Conservation (phyloP, 2,113 vertebrate genomes). For the Tachycineta bicolor region DNA sequence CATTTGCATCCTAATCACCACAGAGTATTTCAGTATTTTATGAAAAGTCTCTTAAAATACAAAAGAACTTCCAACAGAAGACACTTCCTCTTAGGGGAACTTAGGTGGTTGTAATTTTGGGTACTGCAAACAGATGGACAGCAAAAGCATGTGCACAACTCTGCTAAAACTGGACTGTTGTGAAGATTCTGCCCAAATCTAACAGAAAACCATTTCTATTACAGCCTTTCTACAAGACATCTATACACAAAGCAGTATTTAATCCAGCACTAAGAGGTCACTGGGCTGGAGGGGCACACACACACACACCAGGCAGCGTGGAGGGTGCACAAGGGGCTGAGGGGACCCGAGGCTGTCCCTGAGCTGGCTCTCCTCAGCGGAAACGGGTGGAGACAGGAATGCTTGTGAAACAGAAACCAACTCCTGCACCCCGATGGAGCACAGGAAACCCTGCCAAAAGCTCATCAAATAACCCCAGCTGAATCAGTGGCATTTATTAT, state of each 20-base stretch:
- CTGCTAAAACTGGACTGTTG: not conserved
- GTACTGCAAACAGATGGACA: not conserved
- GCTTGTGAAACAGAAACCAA: not conserved
- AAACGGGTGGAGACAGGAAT: not conserved
- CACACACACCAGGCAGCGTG: rapidly evolving
- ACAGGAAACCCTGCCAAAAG: not conserved
- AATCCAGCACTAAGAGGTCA: rapidly evolving
- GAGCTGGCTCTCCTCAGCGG: not conserved
- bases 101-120: not conserved
- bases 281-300: not conserved
- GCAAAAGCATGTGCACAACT: not conserved
- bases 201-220: not conserved
- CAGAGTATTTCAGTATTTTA: not conserved
- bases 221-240: not conserved
- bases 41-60: conserved; percentile 20
- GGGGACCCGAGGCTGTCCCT: not conserved
- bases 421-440: not conserved
- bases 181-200: not conserved
- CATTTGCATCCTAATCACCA: conserved; percentile 28
- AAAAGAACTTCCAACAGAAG: not conserved
- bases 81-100: not conserved
- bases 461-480: not conserved
- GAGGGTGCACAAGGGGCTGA: not conserved
- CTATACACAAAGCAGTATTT: not conserved
- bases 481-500: not conserved